Base-by-base conservation (phyloP, 2,113 vertebrate genomes). In the Mastomys natalensis region DNA sequence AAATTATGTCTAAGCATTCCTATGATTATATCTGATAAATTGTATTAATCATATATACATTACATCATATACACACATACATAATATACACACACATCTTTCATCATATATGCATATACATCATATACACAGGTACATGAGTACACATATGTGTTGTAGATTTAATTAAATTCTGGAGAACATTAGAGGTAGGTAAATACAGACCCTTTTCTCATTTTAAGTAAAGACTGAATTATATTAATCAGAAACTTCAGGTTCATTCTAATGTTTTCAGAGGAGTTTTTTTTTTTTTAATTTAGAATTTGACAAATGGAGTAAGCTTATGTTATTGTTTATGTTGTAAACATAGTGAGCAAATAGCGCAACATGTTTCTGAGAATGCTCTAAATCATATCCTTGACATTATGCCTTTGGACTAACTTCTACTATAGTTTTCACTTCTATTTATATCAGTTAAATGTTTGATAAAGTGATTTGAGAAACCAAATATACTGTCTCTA, bases 391-490 rank as follows among this genome's bases (percentile, higher is more conserved):
- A 77, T 68, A 3, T 12, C 37, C 9, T 66, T 87, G n/a, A 34
- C 62, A 90, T 43, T 92, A 43, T 76, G 87, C 7, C 24, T 43
- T 5, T 64, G n/a, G 15, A 51, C 16, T 94, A 58, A 84, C 55
- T 84, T 40, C 17, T 55, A 90, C n/a, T 19, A 58, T 2, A 90
- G 5, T 94, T 97, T 88, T 68, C 87, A 74, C 0, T 74, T 92
- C 8, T 87, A 58, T 48, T 97, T 24, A 58, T 90, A 78, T 62
- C 87, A 78, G 77, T 22, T 76, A 80, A 88, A 85, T 3, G 48
- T 7, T 48, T 31, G 73, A 64, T 78, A 68, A 89, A 68, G 3
- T 4, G 64, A 17, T 3, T 77, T 74, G 40, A 95, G 34, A 90
- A 84, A 66, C 48, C 37, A 92, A 78, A 1, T 13, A 77, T 2